phyloP scores from a whole-genome alignment of 2,113 vertebrate genomes.

The Bubo scandiacus region DNA sequence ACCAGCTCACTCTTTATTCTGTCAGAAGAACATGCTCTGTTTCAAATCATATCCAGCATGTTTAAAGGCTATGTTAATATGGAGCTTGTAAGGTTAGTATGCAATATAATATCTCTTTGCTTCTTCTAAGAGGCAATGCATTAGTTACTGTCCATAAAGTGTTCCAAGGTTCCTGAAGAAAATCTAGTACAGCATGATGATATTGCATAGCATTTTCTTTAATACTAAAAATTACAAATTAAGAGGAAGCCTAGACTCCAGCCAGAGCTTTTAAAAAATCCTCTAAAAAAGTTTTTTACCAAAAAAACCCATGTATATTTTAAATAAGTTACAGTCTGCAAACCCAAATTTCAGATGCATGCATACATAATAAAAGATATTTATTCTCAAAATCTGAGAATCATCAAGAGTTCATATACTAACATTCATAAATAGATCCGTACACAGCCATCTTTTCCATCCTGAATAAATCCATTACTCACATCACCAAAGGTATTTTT shows the following conservation, averaged over 20 bases:
- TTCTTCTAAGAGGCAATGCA: background rate
- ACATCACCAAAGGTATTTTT: background rate
- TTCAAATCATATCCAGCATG: background rate
- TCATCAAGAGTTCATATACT: background rate
- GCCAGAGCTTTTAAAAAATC: background rate
- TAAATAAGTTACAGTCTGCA: background rate
- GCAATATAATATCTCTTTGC: background rate
- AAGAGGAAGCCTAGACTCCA: background rate
- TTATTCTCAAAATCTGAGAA: conserved; percentile 9
- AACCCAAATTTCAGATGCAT: background rate
- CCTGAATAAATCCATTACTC: background rate
- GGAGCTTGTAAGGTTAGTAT: background rate
- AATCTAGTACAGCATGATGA: background rate
- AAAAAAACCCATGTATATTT: background rate
- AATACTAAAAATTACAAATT: background rate
- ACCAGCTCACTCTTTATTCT: background rate
- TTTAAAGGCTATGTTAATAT: background rate
- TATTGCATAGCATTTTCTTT: background rate
- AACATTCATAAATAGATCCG: background rate
- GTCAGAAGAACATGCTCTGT: background rate
- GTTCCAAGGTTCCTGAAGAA: background rate
- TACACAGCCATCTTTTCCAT: background rate
- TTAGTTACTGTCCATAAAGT: background rate
- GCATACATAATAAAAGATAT: background rate
- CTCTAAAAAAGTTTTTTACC: background rate